Conservation (phyloP, 2,888 invertebrate genomes). For the Rotaria macrura region DNA sequence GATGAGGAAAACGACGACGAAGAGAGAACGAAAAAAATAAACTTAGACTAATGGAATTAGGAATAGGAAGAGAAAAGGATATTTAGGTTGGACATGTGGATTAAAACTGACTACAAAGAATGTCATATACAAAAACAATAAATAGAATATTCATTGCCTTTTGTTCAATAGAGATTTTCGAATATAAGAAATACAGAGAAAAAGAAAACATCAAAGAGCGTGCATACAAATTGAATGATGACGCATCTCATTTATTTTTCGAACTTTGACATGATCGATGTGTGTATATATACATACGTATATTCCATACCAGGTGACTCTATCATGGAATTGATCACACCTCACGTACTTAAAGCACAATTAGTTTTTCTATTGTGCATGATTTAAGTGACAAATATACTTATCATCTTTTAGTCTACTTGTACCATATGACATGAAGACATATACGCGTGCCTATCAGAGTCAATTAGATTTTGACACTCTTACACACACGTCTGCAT, state of each 20-base stretch:
- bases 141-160: constrained; percentile 4
- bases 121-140: neutral
- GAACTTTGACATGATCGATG: neutral
- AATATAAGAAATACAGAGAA: neutral
- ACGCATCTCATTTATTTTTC: neutral
- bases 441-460: neutral
- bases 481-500: neutral
- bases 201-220: neutral
- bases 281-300: neutral
- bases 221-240: constrained; percentile 3
- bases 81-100: neutral
- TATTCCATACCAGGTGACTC: neutral
- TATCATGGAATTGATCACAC: neutral
- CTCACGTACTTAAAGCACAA: neutral
- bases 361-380: neutral
- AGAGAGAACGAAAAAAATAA: neutral
- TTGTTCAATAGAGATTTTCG: neutral
- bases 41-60: constrained; percentile 5
- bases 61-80: neutral
- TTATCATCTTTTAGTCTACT: neutral
- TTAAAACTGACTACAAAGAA: neutral
- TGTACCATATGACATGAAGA: neutral
- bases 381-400: constrained; percentile 1
- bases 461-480: neutral
- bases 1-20: neutral